These are phyloP conservation scores for Leucopsar rothschildi DNA, from an alignment of 2,113 vertebrate genomes.

Conservation along the genomic window DNA sequence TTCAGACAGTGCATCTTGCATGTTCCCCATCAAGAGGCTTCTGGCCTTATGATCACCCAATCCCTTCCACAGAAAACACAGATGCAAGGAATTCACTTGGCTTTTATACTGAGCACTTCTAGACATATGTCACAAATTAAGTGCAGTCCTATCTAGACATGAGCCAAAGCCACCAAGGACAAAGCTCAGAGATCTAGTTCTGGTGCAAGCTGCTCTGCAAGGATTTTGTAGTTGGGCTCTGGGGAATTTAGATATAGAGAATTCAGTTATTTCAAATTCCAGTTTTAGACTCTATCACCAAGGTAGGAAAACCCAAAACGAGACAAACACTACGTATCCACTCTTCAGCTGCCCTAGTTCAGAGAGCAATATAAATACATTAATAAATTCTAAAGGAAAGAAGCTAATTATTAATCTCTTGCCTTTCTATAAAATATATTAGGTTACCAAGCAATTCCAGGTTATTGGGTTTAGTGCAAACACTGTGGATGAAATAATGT, in stretches of 20 bases:
- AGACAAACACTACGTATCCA: neutral
- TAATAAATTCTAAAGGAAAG: neutral
- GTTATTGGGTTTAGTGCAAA: neutral
- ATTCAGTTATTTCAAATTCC: neutral
- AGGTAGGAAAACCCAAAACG: neutral
- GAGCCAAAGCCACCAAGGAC: neutral
- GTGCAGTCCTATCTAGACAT: neutral
- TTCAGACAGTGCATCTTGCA: neutral
- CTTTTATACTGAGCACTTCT: neutral
- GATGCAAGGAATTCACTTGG: neutral
- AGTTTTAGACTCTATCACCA: neutral
- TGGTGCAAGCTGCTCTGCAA: neutral
- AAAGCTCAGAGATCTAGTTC: neutral
- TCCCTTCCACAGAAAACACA: conserved; percentile 5
- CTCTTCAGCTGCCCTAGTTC: neutral
- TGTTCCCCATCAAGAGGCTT: neutral
- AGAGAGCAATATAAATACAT: neutral
- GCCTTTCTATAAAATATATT: neutral
- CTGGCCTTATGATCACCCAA: neutral
- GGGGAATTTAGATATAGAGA: neutral
- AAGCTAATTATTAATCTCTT: neutral
- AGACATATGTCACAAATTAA: neutral
- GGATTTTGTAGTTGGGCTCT: neutral
- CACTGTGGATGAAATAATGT: neutral
- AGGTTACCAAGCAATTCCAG: neutral